Evolutionary conservation across 2,797 vertebrate genomes (phyloP).

Genomic region (Clamator glandarius): DNA sequence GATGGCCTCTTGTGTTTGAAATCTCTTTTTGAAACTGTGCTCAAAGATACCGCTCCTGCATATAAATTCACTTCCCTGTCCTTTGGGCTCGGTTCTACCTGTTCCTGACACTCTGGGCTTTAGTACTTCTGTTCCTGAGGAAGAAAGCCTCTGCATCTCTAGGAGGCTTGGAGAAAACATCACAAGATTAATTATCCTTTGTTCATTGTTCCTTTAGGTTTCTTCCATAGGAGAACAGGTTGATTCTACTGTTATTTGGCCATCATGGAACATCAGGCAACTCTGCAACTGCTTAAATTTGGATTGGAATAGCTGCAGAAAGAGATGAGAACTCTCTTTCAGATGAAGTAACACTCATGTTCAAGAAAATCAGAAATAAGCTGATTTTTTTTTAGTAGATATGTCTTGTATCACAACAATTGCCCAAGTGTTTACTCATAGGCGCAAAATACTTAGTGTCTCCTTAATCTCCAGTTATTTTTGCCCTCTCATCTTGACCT

Average conservation of each 20-base stretch:
- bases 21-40: not conserved
- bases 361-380: conserved; percentile 17
- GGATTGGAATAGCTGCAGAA: not conserved
- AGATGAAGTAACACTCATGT: not conserved
- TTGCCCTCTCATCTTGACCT: conserved; percentile 49
- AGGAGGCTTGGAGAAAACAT: not conserved
- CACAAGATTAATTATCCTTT: not conserved
- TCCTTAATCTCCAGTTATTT: conserved; percentile 70
- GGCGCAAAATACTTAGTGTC: conserved; percentile 37
- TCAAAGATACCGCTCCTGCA: not conserved
- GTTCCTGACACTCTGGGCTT: not conserved
- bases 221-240: not conserved
- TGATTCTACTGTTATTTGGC: not conserved
- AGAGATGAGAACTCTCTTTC: not conserved
- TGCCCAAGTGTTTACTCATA: conserved; percentile 59
- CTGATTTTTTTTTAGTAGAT: not conserved
- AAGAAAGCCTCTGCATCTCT: not conserved
- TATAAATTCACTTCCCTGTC: not conserved
- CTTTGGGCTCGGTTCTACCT: not conserved
- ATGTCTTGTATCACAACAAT: conserved; percentile 49
- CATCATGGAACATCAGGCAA: not conserved
- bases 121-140: not conserved
- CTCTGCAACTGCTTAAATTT: not conserved
- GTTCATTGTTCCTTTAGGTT: not conserved
- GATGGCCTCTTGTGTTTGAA: not conserved